Percentiles rank a stretch among this genome's conserved stretches.
Evolutionary conservation across 2,113 vertebrate genomes (phyloP).

Genomic region (Leiothrix lutea): DNA sequence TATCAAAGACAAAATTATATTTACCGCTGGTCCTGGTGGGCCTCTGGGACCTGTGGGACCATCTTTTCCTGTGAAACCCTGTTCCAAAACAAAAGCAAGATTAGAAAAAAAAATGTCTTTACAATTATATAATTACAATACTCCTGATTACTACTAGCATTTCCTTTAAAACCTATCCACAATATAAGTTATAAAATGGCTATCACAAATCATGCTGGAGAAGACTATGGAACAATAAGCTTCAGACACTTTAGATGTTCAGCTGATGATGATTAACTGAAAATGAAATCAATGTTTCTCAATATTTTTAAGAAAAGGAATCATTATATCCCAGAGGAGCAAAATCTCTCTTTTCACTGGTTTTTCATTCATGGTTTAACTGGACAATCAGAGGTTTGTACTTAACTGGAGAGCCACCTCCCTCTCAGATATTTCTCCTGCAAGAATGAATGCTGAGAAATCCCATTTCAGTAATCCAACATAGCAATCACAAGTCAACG

Average conservation of each 20-base stretch:
- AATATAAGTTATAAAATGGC: neutral
- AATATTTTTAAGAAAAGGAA: neutral
- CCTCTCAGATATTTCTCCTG: neutral
- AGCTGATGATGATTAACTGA: neutral
- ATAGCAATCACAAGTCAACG: neutral
- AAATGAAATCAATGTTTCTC: neutral
- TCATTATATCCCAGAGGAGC: neutral
- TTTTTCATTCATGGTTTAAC: neutral
- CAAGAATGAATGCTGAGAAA: neutral
- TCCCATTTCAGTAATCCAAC: neutral
- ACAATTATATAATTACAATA: neutral
- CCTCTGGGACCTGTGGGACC: slow-evolving; percentile 89
- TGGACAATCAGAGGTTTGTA: neutral
- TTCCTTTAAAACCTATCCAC: neutral
- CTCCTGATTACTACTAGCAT: neutral
- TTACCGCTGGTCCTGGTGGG: slow-evolving; percentile 88
- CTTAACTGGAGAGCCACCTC: neutral
- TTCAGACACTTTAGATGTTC: neutral
- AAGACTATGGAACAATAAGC: neutral
- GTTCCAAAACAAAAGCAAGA: slow-evolving; percentile 30
- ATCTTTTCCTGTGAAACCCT: slow-evolving; percentile 95
- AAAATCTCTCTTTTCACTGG: neutral
- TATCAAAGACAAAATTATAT: slow-evolving; percentile 28
- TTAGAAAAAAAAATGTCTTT: neutral
- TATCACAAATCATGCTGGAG: neutral